These are phyloP conservation scores for Drosophila kanapiae DNA, from an alignment of 1,140 invertebrate species.

Conservation along the genomic window DNA sequence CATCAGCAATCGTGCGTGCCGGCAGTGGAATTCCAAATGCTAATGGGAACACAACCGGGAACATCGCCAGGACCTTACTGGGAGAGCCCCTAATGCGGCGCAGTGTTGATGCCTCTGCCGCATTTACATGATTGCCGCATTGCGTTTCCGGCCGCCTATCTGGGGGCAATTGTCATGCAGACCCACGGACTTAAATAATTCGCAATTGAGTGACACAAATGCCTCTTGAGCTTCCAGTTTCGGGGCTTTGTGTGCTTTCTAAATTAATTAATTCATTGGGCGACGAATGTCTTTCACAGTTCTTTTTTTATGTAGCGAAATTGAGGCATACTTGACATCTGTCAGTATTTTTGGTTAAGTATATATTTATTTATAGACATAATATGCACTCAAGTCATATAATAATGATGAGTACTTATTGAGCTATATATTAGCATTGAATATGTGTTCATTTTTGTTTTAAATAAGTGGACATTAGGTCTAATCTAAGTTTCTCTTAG, in stretches of 20 bases:
- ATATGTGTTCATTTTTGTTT: too few relatives aligned
- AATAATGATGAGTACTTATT: too few relatives aligned
- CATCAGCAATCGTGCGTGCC: slow-evolving; percentile 68
- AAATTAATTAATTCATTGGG: slow-evolving; percentile 75
- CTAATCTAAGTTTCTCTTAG: too few relatives aligned
- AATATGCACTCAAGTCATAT: not conserved
- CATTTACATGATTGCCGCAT: slow-evolving; percentile 85
- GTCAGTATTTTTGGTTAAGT: not conserved
- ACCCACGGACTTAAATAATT: slow-evolving; percentile 61
- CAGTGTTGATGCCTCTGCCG: slow-evolving; percentile 55
- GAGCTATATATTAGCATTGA: too few relatives aligned
- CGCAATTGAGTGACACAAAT: slow-evolving; percentile 63
- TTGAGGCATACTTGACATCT: not conserved
- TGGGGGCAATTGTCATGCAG: slow-evolving; percentile 58
- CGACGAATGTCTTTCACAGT: not conserved
- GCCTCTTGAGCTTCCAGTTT: slow-evolving; percentile 21
- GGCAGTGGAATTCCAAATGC: slow-evolving; percentile 19
- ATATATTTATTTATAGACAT: not conserved
- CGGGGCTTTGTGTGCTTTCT: slow-evolving; percentile 9
- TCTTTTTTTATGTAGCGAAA: not conserved
- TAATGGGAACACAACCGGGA: slow-evolving; percentile 10
- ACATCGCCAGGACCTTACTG: slow-evolving; percentile 1
- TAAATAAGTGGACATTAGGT: too few relatives aligned
- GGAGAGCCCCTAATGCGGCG: slow-evolving; percentile 27
- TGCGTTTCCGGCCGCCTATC: slow-evolving; percentile 66